Percentiles rank a stretch among this genome's conserved stretches.
Conservation (phyloP, 2,888 invertebrate genomes). For the Dorcus parallelipipedus region DNA sequence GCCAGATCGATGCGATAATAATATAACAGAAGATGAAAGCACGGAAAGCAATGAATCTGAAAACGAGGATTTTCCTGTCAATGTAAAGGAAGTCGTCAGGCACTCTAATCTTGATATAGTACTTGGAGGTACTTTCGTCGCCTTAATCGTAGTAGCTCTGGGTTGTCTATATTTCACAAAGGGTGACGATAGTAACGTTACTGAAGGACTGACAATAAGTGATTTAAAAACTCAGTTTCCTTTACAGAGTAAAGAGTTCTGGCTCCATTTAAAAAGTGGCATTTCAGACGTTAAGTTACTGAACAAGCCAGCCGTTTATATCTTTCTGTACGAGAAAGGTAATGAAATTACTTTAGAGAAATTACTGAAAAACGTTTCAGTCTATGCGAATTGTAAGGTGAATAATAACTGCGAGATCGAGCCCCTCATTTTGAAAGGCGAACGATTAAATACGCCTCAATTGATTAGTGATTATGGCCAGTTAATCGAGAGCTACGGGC, state of each 20-base stretch:
- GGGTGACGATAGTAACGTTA: too few species aligned
- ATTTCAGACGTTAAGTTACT: conserved; percentile 37
- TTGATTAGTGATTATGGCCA: conserved; percentile 36
- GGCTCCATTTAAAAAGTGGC: conserved; percentile 40
- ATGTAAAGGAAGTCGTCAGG: too few species aligned
- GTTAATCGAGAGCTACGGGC: conserved; percentile 33
- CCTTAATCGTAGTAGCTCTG: neutral
- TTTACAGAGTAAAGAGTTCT: conserved; percentile 40
- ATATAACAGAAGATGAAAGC: neutral
- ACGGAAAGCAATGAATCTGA: neutral
- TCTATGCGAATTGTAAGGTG: conserved; percentile 36
- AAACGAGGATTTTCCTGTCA: neutral
- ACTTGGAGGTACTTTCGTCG: neutral
- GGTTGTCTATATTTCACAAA: too few species aligned
- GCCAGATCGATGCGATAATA: neutral
- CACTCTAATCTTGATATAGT: neutral
- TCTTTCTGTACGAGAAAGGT: conserved; percentile 43
- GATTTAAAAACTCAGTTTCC: conserved; percentile 33
- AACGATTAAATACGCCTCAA: conserved; percentile 36
- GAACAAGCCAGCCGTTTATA: conserved; percentile 43
- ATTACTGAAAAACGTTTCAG: conserved; percentile 40
- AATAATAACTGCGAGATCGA: conserved; percentile 26
- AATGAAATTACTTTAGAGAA: conserved; percentile 27
- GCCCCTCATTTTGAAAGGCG: conserved; percentile 33
- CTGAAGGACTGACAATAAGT: neutral